phyloP scores from a whole-genome alignment of 2,113 vertebrate genomes.

The Uria aalge region DNA sequence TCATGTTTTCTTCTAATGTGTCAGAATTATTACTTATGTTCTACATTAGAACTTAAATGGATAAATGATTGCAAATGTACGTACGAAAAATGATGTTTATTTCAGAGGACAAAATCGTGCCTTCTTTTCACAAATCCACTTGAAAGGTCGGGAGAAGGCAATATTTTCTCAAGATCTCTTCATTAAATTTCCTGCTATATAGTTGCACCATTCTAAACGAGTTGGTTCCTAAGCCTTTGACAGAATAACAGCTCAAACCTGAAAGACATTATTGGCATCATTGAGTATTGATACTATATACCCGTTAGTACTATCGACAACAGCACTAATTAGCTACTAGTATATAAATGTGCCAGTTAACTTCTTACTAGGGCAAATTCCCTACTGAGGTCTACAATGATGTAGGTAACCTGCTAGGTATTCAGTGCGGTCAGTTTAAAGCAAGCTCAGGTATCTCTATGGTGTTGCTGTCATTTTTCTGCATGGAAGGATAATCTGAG shows the following conservation, averaged over 20 bases:
- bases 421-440: background rate
- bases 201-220: background rate
- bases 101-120: background rate
- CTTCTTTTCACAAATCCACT: background rate
- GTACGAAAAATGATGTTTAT: background rate
- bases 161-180: background rate
- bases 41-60: background rate
- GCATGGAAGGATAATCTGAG: background rate
- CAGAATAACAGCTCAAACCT: background rate
- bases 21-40: background rate
- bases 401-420: background rate
- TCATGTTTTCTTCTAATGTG: background rate
- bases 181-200: background rate
- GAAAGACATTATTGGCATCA: background rate
- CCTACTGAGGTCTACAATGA: background rate
- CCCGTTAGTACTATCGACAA: fast-evolving
- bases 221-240: background rate
- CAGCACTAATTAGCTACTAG: background rate
- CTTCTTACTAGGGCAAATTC: background rate
- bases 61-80: background rate
- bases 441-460: background rate
- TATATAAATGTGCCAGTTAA: background rate
- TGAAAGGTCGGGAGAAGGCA: background rate
- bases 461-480: background rate
- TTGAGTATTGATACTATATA: background rate